These are phyloP conservation scores for Heliconius melpomene DNA, from an alignment of 1,140 invertebrate genomes.

Conservation along the genomic window DNA sequence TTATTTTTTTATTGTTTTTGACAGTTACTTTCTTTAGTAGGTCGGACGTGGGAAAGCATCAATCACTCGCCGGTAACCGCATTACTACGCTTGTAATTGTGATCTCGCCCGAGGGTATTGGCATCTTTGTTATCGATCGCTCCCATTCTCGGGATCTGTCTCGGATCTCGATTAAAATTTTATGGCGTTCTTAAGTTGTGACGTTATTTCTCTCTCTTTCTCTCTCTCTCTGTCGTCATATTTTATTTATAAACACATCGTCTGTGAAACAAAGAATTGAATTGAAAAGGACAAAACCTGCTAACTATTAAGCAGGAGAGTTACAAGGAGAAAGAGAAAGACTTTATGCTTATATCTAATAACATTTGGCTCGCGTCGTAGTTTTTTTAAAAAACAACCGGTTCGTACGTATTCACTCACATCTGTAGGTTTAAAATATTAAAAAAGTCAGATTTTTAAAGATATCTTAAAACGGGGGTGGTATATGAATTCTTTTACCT, in stretches of 20 bases:
- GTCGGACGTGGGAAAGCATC: conserved; percentile 47
- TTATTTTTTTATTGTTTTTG: no score
- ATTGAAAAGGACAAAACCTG: no score
- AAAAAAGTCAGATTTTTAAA: not conserved
- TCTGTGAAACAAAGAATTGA: conserved; percentile 18
- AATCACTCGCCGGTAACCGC: conserved; percentile 69
- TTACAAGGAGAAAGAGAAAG: no score
- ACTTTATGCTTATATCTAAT: not conserved
- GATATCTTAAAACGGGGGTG: not conserved
- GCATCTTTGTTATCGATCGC: conserved; percentile 62
- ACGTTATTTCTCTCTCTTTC: conserved; percentile 45
- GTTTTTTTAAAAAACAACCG: not conserved
- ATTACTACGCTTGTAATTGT: conserved; percentile 72
- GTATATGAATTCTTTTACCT: not conserved
- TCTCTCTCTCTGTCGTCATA: conserved; percentile 32
- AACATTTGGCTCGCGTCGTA: not conserved
- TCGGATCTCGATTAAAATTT: conserved; percentile 36
- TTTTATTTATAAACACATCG: conserved; percentile 49
- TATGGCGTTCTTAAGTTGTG: conserved; percentile 62
- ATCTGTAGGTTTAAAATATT: not conserved
- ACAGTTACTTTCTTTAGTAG: not conserved
- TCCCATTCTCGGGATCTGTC: conserved; percentile 37
- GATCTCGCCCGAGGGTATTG: conserved; percentile 61
- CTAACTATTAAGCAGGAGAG: no score
- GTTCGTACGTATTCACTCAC: not conserved